Evolutionary conservation across 2,113 vertebrate genomes (phyloP).

Genomic region (Malaclemys terrapin): DNA sequence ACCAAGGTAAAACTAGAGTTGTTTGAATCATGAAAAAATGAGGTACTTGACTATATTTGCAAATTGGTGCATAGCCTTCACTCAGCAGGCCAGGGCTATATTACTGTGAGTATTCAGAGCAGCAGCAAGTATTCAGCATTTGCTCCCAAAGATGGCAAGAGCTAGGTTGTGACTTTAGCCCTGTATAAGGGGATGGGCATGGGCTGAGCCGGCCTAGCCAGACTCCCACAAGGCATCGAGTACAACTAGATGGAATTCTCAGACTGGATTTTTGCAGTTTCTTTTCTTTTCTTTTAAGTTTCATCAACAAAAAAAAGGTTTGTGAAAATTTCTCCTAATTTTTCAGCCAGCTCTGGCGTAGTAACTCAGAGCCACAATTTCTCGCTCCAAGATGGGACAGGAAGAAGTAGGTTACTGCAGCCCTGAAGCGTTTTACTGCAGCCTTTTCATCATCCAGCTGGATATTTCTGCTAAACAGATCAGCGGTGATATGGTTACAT

Average conservation of each 20-base stretch:
- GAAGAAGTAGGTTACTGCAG: not conserved
- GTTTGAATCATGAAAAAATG: not conserved
- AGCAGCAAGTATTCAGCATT: not conserved
- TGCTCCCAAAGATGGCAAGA: not conserved
- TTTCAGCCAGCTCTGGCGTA: not conserved
- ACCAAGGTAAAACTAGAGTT: fast-evolving
- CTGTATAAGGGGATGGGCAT: not conserved
- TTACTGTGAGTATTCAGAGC: not conserved
- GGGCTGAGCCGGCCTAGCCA: not conserved
- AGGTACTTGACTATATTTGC: not conserved
- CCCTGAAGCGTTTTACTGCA: not conserved
- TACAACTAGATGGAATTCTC: not conserved
- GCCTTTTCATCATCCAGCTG: not conserved
- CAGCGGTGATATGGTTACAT: not conserved
- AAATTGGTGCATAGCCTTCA: not conserved
- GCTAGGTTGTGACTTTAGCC: not conserved
- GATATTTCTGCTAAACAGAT: not conserved
- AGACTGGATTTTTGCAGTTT: not conserved
- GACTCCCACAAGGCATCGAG: not conserved
- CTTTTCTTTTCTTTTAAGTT: too few species aligned
- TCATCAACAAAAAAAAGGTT: too few species aligned
- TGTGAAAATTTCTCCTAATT: not conserved
- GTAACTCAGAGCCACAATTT: not conserved
- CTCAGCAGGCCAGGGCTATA: not conserved
- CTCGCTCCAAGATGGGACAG: not conserved